phyloP scores from a whole-genome alignment of 2,113 vertebrate genomes.

The Regulus satrapa region DNA sequence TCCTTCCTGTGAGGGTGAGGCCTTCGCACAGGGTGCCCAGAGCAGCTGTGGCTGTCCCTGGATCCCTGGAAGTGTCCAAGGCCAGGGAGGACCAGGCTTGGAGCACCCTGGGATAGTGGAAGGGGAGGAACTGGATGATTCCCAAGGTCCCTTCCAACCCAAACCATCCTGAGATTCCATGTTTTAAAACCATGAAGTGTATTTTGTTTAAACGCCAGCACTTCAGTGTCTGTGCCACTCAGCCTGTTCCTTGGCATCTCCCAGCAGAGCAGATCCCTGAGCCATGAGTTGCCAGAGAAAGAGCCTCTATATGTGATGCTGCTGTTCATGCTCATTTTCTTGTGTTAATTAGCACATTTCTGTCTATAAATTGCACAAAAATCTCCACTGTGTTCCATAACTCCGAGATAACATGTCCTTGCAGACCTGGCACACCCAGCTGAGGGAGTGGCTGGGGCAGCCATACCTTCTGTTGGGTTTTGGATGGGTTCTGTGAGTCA shows the following conservation, averaged over 20 bases:
- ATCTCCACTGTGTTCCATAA: rapidly evolving
- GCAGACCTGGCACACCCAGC: background rate
- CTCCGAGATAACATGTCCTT: background rate
- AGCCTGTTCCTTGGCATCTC: background rate
- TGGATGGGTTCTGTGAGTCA: background rate
- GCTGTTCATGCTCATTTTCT: background rate
- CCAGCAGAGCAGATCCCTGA: background rate
- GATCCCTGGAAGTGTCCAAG: background rate
- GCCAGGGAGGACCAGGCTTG: background rate
- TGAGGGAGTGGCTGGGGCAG: background rate
- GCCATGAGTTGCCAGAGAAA: background rate
- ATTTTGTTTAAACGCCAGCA: background rate
- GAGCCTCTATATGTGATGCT: background rate
- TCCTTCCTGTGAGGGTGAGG: background rate
- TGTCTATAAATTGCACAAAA: background rate
- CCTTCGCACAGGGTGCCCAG: background rate
- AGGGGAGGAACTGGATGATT: background rate
- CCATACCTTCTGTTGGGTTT: rapidly evolving
- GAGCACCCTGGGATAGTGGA: rapidly evolving
- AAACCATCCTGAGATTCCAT: background rate
- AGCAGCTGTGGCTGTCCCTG: background rate
- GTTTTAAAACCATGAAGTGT: background rate
- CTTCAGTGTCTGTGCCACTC: background rate
- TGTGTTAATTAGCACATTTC: rapidly evolving
- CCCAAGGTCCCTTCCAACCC: background rate